Evolutionary conservation across 2,113 vertebrate species (phyloP).

Genomic region (Labrus mixtus): DNA sequence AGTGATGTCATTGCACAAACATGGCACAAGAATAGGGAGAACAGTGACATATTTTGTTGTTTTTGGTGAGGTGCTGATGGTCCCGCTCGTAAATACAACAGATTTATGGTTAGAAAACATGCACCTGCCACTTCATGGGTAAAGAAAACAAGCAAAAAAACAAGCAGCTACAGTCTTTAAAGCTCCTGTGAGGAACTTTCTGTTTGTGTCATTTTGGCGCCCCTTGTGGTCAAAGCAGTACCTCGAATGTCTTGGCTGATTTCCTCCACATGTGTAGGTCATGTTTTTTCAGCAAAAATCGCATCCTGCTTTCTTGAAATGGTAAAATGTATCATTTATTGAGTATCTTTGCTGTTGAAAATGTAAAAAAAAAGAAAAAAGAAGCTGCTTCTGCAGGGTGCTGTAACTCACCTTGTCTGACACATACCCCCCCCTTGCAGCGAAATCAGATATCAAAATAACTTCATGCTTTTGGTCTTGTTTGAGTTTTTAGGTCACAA

Average conservation of each 20-base stretch:
- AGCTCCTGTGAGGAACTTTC: too few species aligned
- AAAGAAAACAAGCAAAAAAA: slow-evolving; percentile 19
- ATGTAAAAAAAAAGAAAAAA: too few species aligned
- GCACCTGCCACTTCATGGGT: slow-evolving; percentile 62
- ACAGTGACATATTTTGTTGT: slow-evolving; percentile 64
- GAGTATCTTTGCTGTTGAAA: too few species aligned
- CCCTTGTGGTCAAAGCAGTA: too few species aligned
- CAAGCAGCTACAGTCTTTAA: background rate
- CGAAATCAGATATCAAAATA: too few species aligned
- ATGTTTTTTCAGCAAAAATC: background rate
- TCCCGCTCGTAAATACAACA: slow-evolving; percentile 47
- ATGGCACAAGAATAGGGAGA: slow-evolving; percentile 49
- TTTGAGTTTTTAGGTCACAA: too few species aligned
- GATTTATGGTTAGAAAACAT: slow-evolving; percentile 62
- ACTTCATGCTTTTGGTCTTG: too few species aligned
- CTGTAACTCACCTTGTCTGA: too few species aligned
- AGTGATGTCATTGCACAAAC: slow-evolving; percentile 79
- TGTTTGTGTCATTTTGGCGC: too few species aligned
- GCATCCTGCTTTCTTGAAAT: background rate
- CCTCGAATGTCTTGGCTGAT: too few species aligned
- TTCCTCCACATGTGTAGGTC: background rate
- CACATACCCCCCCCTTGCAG: too few species aligned
- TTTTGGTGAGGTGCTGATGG: slow-evolving; percentile 53
- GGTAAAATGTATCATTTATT: background rate
- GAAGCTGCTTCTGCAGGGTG: too few species aligned